These are phyloP conservation scores for Armadillidium nasatum DNA, from an alignment of 1,140 invertebrate genomes.

Conservation along the genomic window DNA sequence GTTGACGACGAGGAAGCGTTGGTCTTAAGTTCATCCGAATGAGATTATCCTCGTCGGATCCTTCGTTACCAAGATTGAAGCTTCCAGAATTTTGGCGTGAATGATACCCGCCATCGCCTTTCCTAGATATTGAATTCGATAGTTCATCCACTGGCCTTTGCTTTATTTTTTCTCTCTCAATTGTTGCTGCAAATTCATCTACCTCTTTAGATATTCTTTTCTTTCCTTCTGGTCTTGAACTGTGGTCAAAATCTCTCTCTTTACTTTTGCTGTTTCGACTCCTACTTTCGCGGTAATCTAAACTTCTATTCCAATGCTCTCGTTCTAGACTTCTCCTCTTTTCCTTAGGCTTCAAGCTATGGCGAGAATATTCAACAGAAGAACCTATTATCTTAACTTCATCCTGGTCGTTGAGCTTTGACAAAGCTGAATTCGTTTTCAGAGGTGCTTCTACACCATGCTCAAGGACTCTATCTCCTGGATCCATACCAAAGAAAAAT, in stretches of 20 bases:
- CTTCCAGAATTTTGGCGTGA: conserved; percentile 43
- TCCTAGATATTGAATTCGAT: conserved; percentile 30
- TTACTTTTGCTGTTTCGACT: not conserved
- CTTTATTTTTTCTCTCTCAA: conserved; percentile 36
- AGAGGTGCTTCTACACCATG: conserved; percentile 22
- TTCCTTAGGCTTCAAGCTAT: conserved; percentile 33
- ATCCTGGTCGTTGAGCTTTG: conserved; percentile 37
- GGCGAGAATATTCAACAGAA: conserved; percentile 36
- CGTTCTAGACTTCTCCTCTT: conserved; percentile 28
- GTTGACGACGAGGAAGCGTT: conserved; percentile 68
- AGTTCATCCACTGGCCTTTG: conserved; percentile 27
- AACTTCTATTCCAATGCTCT: conserved; percentile 12
- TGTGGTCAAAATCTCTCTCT: conserved; percentile 6
- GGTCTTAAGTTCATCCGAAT: conserved; percentile 68
- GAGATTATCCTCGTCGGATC: conserved; percentile 49
- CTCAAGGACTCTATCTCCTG: conserved; percentile 18
- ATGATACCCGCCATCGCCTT: conserved; percentile 43
- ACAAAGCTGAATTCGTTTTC: conserved; percentile 24
- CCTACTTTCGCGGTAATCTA: not conserved
- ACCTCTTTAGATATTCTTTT: conserved; percentile 36
- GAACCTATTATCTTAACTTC: conserved; percentile 39
- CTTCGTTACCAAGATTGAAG: conserved; percentile 36
- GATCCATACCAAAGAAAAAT: conserved; percentile 45
- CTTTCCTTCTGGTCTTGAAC: conserved; percentile 14
- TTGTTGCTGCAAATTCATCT: conserved; percentile 40